Evolutionary conservation across 2,888 invertebrate genomes (phyloP), one percentile per base, ranked within the genome.

Genomic region (Acanthosepion esculentum): DNA sequence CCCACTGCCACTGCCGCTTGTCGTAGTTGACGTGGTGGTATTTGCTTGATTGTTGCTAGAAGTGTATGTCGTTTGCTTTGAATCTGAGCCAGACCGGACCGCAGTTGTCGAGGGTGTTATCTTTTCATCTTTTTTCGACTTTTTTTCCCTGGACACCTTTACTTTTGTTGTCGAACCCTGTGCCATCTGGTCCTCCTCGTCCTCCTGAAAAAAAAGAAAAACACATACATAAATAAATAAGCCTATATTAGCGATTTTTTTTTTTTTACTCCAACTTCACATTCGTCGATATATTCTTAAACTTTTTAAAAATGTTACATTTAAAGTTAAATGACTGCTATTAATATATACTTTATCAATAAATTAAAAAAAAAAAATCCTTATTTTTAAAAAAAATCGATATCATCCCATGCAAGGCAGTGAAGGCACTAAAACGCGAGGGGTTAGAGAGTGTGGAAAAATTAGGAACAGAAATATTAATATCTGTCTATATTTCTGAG

Each of bases 171-270:
- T 96, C 48, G 93, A 50, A 95, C 96, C 96, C 95, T 96, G 96
- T 96, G 96, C 96, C 96, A 96, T 96, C 95, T 93, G 93, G n/a
- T 93, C 93, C 96, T 96, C 96, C 92, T 96, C 96, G 91, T 95
- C 95, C 95, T 96, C 96, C 96, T 96, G 95, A 29, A 94, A 29
- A 48, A 59, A 94, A 2, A 93, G 10, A 93, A 3, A n/a, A 29
- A 48, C 29, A 91, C 12, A 50, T 41, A 78, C 20, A 93, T 18
- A 92, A 10, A 94, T 18, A 50, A 53, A n/a, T n/a, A n/a, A 26
- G 48, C 10, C 6, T 20, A 91, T 15, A 91, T 29, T 29, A 1
- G 29, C 41, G 41, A 41, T 0, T 41, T 41, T 41, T 41, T 41
- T 1, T 0, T 41, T 41, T 41, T 41, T 41, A 41, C 41, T 41